Conservation (phyloP, 2,797 vertebrate genomes). For the Euthynnus affinis region DNA sequence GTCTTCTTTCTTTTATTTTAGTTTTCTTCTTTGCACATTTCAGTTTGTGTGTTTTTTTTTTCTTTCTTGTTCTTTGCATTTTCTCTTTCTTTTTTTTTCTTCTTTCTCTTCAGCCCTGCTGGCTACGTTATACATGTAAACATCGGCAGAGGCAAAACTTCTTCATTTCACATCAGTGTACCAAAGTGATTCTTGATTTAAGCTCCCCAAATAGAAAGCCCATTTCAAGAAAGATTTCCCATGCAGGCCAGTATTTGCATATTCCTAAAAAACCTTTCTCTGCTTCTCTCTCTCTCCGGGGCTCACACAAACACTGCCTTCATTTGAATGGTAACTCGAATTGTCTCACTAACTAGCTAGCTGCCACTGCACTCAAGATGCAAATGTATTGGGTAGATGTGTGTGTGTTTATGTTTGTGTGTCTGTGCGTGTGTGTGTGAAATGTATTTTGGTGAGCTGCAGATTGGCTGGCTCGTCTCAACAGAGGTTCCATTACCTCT, state of each 20-base stretch:
- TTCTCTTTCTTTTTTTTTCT: neutral
- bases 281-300: conserved; percentile 72
- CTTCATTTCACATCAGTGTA: conserved; percentile 62
- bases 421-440: conserved; percentile 39
- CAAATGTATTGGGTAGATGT: conserved; percentile 64
- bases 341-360: conserved; percentile 69
- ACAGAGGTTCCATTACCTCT: conserved; percentile 87
- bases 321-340: conserved; percentile 83
- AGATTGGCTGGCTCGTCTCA: conserved; percentile 89
- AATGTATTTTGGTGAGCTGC: conserved; percentile 88
- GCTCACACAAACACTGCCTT: conserved; percentile 88
- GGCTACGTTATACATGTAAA: conserved; percentile 42
- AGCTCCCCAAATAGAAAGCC: conserved; percentile 92
- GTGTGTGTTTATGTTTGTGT: conserved; percentile 23
- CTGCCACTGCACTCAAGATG: conserved; percentile 79
- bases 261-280: conserved; percentile 74
- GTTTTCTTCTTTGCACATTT: neutral
- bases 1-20: conserved; percentile 1
- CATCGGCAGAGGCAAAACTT: conserved; percentile 47
- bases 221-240: conserved; percentile 90
- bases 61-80: neutral
- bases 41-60: neutral
- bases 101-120: conserved; percentile 1
- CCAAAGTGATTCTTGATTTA: conserved; percentile 89
- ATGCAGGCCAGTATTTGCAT: conserved; percentile 87